A percentile compares a stretch with the other conserved stretches of the same genome.
phyloP scores from a whole-genome alignment of 2,113 vertebrate species.

The Petrocephalus zakoni region DNA sequence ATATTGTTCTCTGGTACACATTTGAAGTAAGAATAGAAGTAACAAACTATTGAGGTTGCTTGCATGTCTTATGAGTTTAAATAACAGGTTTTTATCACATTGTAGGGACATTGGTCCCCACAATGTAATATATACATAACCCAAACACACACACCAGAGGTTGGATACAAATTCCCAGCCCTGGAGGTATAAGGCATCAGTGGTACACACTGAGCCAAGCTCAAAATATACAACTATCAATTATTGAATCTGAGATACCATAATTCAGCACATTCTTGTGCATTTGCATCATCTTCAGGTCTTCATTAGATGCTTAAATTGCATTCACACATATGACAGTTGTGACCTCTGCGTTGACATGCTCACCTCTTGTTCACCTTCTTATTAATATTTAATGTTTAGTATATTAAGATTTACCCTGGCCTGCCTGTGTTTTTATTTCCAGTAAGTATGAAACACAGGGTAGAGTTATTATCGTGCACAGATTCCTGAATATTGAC shows the following conservation, averaged over 20 bases:
- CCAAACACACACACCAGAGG: not conserved
- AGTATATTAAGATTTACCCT: not conserved
- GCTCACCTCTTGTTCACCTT: not conserved
- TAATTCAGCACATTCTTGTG: not conserved
- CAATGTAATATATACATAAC: not conserved
- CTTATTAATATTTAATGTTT: slow-evolving; percentile 1
- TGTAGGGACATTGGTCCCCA: not conserved
- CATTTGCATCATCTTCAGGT: not conserved
- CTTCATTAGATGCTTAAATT: slow-evolving; percentile 4
- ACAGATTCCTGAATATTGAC: not conserved
- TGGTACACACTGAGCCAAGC: not conserved
- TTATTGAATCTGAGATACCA: not conserved
- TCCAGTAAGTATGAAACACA: not conserved
- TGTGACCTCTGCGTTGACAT: slow-evolving; percentile 1
- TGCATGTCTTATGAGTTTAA: too few relatives aligned
- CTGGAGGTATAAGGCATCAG: not conserved
- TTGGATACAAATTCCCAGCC: not conserved
- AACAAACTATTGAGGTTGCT: too few relatives aligned
- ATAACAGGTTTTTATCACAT: too few relatives aligned
- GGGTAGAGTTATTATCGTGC: not conserved
- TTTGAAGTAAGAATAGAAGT: too few relatives aligned
- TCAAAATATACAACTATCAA: not conserved
- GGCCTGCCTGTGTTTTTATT: not conserved
- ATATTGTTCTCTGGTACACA: too few relatives aligned
- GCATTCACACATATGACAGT: not conserved